These are phyloP conservation scores for Mola mola DNA, from an alignment of 2,113 vertebrate genomes.

Conservation along the genomic window DNA sequence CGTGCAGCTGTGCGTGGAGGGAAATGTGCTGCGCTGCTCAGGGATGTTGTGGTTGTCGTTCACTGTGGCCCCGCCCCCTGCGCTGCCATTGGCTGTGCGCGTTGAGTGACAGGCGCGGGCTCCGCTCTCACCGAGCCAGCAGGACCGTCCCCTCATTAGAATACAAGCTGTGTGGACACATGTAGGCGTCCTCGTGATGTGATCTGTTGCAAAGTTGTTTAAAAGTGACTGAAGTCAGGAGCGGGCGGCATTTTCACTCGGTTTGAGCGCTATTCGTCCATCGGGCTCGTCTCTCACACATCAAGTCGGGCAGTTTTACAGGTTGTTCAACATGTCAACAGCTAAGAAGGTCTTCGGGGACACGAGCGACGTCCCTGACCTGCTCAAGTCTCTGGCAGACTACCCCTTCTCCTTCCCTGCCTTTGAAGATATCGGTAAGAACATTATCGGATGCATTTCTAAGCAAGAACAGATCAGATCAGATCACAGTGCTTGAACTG, in stretches of 20 bases:
- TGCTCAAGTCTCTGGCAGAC: conserved; percentile 88
- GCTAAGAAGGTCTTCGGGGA: conserved; percentile 52
- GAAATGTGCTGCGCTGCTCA: conserved; percentile 15
- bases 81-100: conserved; percentile 5
- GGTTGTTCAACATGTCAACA: conserved; percentile 56
- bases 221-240: conserved; percentile 31
- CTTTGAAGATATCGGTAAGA: conserved; percentile 79
- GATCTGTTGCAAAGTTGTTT: conserved; percentile 43
- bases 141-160: conserved; percentile 21
- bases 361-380: conserved; percentile 86
- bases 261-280: neutral
- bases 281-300: neutral
- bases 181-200: conserved; percentile 47
- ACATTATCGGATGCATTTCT: neutral
- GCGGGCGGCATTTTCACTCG: neutral
- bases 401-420: conserved; percentile 83
- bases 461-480: neutral
- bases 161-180: conserved; percentile 28
- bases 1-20: conserved; percentile 52
- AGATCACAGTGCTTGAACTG: neutral
- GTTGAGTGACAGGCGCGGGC: conserved; percentile 15
- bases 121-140: accelerated
- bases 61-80: conserved; percentile 12
- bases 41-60: conserved; percentile 32
- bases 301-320: neutral